Base-by-base conservation (phyloP, 2,797 vertebrate species). In the Eremophila alpestris region DNA sequence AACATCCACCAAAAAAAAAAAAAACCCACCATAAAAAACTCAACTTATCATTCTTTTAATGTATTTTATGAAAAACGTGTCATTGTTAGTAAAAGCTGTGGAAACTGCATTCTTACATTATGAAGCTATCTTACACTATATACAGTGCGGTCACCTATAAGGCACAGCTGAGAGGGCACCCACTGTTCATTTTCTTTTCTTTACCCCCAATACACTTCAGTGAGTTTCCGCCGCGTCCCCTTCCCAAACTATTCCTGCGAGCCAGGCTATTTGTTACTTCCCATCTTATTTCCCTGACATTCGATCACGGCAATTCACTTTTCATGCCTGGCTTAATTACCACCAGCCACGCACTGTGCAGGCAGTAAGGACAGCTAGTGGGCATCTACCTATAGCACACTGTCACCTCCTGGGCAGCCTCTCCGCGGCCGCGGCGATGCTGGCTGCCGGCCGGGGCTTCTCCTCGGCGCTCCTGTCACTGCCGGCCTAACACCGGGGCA, bases 331-430 rank as follows among this genome's bases (percentile, higher is more conserved):
- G 62, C 94, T 97, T 97, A 97, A 98, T 97, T 97, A 95, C 77
- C 87, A 87, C 63, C 62, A 93, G 95, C 95, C 87, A 59, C 13
- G 88, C 96, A 95, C 93, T 84, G 83, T 22, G 94, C 95, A 95
- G 96, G 79, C 95, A 79, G 95, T 96, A 97, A 97, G 97, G 97
- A 97, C 97, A 97, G 97, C 97, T 97, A 98, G 97, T 97, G 97
- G 97, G 96, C 97, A 97, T 83, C 84, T 27, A 94, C 93, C 97
- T 95, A 93, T 89, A 97, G 95, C 94, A 95, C 97, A 97, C 81
- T 89, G 93, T 90, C 97, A 95, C 95, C 84, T 90, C 92, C 56
- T 34, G 15, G 2, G 67, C 93, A 96, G 93, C 95, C 95, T 83
- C 64, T 52, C 80, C 73, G 67, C 79, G 46, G 84, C 59, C 67